Percentiles rank a stretch among this genome's conserved stretches.
phyloP scores from a whole-genome alignment of 2,797 vertebrate genomes.

The Muraenolepis orangiensis region DNA sequence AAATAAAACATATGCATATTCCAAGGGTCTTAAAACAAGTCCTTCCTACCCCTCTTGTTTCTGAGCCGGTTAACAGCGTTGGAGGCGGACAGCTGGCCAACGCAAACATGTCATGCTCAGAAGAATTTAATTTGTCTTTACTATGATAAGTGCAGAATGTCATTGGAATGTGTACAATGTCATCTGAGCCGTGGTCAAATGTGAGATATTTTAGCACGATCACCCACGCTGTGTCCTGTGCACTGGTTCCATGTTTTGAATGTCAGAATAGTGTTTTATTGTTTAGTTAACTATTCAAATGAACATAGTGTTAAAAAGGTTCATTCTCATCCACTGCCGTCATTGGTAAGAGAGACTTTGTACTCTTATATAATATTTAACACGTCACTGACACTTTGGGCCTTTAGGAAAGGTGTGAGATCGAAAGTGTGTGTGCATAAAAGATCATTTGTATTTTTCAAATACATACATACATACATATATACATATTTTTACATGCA shows the following conservation, averaged over 20 bases:
- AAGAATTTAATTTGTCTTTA: too few species aligned
- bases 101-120: too few species aligned
- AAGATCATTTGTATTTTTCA: too few species aligned
- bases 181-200: too few species aligned
- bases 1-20: not conserved
- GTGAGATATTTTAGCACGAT: too few species aligned
- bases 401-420: not conserved
- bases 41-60: not conserved
- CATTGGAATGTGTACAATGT: too few species aligned
- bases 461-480: too few species aligned
- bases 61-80: not conserved
- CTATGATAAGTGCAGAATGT: too few species aligned
- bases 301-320: not conserved
- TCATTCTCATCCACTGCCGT: not conserved
- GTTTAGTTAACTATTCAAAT: not conserved
- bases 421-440: not conserved
- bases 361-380: not conserved
- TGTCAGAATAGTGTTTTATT: not conserved
- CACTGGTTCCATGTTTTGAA: not conserved
- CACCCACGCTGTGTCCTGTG: not conserved
- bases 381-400: not conserved
- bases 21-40: not conserved
- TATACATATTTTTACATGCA: too few species aligned
- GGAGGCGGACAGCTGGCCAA: too few species aligned
- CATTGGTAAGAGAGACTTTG: not conserved